phyloP scores from a whole-genome alignment of 2,113 vertebrate genomes.

The Thermophis baileyi region DNA sequence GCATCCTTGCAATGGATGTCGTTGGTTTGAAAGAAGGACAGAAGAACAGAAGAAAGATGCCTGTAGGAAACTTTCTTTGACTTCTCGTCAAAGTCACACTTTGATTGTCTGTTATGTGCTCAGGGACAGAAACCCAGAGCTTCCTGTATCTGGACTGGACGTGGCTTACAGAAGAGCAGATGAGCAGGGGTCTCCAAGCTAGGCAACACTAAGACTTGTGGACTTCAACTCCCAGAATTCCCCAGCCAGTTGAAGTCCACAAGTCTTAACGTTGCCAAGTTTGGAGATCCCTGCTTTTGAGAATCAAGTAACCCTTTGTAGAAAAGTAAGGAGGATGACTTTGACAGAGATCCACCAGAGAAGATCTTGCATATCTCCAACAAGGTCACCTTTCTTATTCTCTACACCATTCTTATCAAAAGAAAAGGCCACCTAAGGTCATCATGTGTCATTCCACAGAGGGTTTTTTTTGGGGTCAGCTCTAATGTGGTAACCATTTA shows the following conservation, averaged over 20 bases:
- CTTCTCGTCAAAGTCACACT: neutral
- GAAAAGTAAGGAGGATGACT: neutral
- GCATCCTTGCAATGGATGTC: neutral
- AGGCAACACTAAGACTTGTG: neutral
- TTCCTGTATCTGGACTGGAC: neutral
- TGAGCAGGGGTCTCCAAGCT: no score
- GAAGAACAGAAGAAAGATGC: neutral
- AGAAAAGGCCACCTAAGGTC: neutral
- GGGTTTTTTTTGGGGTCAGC: neutral
- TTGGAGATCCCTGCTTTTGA: neutral
- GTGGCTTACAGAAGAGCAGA: neutral
- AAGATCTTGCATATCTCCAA: neutral
- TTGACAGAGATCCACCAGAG: neutral
- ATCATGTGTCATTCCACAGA: neutral
- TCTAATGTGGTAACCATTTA: neutral
- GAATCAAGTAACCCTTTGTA: neutral
- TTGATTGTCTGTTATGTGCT: neutral
- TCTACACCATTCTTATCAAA: neutral
- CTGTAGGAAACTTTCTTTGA: neutral
- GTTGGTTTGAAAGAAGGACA: no score
- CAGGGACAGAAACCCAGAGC: neutral
- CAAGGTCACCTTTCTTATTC: neutral
- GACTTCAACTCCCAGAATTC: neutral
- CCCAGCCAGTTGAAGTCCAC: neutral
- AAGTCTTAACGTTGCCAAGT: neutral